Evolutionary conservation across 2,888 invertebrate species (phyloP).

Genomic region (Acutogordius australiensis): DNA sequence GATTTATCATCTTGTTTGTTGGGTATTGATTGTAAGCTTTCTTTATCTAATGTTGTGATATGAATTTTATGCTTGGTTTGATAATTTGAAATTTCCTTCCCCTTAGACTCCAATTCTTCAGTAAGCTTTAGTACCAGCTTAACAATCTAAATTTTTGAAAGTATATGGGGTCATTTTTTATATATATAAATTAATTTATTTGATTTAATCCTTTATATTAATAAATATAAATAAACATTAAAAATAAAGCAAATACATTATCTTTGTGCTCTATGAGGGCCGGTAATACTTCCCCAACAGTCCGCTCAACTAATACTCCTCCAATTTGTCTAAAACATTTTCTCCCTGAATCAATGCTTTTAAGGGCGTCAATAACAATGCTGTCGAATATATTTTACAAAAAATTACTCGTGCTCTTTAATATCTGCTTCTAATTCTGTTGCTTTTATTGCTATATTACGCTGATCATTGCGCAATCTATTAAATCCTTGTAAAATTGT

Average conservation of each 20-base stretch:
- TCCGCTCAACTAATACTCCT: constrained; percentile 64
- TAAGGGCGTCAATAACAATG: constrained; percentile 67
- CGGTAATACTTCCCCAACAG: constrained; percentile 62
- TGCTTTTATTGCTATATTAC: constrained; percentile 52
- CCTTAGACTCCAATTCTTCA: constrained; percentile 52
- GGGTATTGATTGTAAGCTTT: neutral
- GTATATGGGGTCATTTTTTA: no score
- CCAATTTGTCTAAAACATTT: constrained; percentile 75
- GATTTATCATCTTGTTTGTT: no score
- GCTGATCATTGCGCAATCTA: constrained; percentile 52
- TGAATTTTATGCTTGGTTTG: constrained; percentile 61
- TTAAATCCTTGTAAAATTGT: constrained; percentile 58
- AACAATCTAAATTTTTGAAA: no score
- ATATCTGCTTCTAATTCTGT: constrained; percentile 70
- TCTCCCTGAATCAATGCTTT: constrained; percentile 47
- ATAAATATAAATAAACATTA: no score
- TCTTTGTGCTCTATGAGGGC: constrained; percentile 47
- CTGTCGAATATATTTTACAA: constrained; percentile 29
- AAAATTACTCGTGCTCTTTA: constrained; percentile 66
- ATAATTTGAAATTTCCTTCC: constrained; percentile 60
- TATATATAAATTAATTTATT: no score
- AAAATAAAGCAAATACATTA: constrained; percentile 27
- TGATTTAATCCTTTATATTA: no score
- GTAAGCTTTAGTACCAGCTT: constrained; percentile 46
- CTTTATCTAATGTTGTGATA: constrained; percentile 24